Evolutionary conservation across 2,797 vertebrate species (phyloP).

Genomic region (Malurus splendens): DNA sequence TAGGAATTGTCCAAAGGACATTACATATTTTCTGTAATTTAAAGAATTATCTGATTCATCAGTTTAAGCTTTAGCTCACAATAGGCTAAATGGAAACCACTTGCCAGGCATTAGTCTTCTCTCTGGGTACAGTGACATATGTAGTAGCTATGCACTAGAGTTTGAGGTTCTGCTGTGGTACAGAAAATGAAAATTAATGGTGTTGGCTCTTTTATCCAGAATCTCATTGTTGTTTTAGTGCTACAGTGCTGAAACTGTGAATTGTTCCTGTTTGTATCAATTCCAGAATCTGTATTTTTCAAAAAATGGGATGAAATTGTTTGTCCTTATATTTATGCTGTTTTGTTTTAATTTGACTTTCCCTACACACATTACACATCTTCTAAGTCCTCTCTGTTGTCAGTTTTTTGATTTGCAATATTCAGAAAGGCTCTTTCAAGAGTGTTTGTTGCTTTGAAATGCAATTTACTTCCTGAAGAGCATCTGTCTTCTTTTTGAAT

Average conservation of each 20-base stretch:
- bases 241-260: background rate
- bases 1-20: background rate
- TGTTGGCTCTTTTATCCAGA: background rate
- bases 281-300: background rate
- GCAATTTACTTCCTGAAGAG: background rate
- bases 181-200: background rate
- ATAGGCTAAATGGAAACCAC: background rate
- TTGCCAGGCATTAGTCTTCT: background rate
- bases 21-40: background rate
- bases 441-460: background rate
- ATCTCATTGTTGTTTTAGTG: background rate
- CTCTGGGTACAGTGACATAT: background rate
- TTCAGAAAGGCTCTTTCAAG: background rate
- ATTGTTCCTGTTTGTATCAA: background rate
- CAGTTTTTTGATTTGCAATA: background rate
- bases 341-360: background rate
- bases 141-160: background rate
- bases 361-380: background rate
- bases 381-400: background rate
- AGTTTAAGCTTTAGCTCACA: background rate
- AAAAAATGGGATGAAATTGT: background rate
- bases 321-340: background rate
- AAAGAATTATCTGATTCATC: background rate
- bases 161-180: background rate
- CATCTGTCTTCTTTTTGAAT: background rate